These are phyloP conservation scores for Peromyscus maniculatus DNA, from an alignment of 2,113 vertebrate species.

Conservation along the genomic window DNA sequence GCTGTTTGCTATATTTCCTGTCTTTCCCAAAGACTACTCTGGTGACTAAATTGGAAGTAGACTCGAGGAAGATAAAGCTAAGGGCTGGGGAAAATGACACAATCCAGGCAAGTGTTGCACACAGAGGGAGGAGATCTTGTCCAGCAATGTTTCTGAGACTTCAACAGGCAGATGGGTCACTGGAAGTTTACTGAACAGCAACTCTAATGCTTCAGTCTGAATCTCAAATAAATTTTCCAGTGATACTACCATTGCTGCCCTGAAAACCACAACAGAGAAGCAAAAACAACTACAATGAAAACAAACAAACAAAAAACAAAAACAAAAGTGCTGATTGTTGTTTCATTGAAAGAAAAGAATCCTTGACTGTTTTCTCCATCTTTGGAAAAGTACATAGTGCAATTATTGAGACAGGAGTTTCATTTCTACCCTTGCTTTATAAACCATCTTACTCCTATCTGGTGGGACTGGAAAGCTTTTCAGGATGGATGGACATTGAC, in stretches of 20 bases:
- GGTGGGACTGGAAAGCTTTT: neutral
- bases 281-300: neutral
- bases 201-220: neutral
- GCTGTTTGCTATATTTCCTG: neutral
- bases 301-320: neutral
- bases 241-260: neutral
- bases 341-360: conserved; percentile 1
- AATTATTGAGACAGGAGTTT: neutral
- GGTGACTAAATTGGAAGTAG: neutral
- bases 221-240: neutral
- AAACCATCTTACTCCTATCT: neutral
- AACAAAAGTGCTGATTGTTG: neutral
- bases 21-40: neutral
- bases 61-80: neutral
- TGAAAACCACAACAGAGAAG: neutral
- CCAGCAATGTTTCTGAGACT: neutral
- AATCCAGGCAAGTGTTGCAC: neutral
- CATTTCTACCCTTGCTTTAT: neutral
- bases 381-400: neutral
- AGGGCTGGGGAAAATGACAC: neutral
- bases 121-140: neutral
- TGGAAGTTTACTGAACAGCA: neutral
- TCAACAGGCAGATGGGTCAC: neutral
- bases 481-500: neutral
- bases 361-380: neutral